Conservation (phyloP, 64 coral and sea anemone genomes). For the Porites australiensis region DNA sequence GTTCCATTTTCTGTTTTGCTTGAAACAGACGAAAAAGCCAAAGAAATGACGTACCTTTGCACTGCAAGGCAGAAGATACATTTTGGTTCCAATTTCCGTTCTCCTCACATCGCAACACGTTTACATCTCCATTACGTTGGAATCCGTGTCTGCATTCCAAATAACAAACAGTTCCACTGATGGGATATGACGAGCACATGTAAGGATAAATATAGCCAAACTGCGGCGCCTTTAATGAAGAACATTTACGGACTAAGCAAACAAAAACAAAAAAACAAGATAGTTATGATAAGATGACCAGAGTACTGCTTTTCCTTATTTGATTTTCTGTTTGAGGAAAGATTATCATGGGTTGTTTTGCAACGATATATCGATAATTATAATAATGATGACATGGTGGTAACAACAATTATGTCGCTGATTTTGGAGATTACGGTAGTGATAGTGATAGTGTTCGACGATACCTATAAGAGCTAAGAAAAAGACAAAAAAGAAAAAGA, state of each 20-base stretch:
- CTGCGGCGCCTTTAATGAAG: conserved; percentile 38
- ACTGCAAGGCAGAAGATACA: conserved; percentile 39
- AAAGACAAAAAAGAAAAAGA: too few relatives aligned
- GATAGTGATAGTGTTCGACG: too few relatives aligned
- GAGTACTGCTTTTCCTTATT: too few relatives aligned
- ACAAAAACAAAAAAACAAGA: not conserved
- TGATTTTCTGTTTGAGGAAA: too few relatives aligned
- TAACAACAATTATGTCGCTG: too few relatives aligned
- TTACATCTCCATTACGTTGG: conserved; percentile 9
- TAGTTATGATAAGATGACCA: not conserved
- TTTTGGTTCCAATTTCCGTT: conserved; percentile 59
- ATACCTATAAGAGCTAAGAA: too few relatives aligned
- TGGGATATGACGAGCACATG: conserved; percentile 54
- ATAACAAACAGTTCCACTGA: conserved; percentile 62
- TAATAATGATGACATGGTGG: too few relatives aligned
- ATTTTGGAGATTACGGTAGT: too few relatives aligned
- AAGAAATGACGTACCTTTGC: conserved; percentile 28
- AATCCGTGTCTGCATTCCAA: conserved; percentile 73
- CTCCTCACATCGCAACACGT: conserved; percentile 39
- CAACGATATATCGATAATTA: too few relatives aligned
- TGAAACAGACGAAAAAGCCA: not conserved
- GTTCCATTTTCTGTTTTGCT: too few relatives aligned
- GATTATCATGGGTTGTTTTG: too few relatives aligned
- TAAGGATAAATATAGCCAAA: conserved; percentile 80
- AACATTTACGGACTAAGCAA: conserved; percentile 53